Evolutionary conservation across 2,797 vertebrate species (phyloP), one percentile per base, ranked within the genome.

Genomic region (Cyprinella venusta): DNA sequence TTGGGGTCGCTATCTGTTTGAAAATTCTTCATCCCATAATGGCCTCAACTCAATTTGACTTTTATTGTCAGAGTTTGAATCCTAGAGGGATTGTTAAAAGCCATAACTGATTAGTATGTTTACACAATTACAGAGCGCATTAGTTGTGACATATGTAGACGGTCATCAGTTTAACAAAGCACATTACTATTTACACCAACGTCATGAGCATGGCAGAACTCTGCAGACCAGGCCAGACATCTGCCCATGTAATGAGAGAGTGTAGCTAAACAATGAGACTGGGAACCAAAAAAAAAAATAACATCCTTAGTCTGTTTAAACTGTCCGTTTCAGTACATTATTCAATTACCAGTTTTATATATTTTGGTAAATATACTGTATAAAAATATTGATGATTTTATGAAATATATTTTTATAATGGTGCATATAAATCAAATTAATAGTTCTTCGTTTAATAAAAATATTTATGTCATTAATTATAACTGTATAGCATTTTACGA

Each of bases 51-150:
- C 79, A 76, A 38, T 86, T 63, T 81, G 80, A 77, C 80, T 42
- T 77, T 80, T 63, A 79, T 68, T 85, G 82, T 85, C 85, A 77
- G 64, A 86, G 78, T 69, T 65, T 69, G 72, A 85, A 76, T 69
- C 69, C 78, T 56, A 33, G 76, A 76, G 75, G 80, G 82, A 87
- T 72, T 74, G 26, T 68, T 84, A 80, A 83, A 84, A 83, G 76
- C 82, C 65, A 40, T 50, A 72, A 61, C 79, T 84, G 84, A 87
- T 88, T 83, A 86, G 69, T 19, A 36, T 40, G 40, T 72, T 80
- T 67, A 64, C 63, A 76, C 19, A 24, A 82, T 82, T 74, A 82
- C 45, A 56, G 38, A 63, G 38, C 2, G 42, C 78, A 84, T 81
- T 83, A 76, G 81, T 59, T 64, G 40, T 68, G 81, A 76, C 68